Base-by-base conservation (phyloP, 2,888 invertebrate genomes). In the Ormyrus thymus region DNA sequence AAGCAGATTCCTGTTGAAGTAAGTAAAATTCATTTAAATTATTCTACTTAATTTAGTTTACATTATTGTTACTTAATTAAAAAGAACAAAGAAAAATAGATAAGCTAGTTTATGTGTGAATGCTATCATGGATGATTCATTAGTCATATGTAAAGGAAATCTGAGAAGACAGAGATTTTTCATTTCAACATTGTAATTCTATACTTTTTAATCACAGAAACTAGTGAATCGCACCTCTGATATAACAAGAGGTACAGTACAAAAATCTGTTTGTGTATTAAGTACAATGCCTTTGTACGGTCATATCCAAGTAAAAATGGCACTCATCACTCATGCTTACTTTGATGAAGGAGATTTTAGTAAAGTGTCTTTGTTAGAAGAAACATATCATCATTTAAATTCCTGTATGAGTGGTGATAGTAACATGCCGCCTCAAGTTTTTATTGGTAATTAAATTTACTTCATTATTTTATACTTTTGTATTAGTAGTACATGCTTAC, bases 261-360 rank as follows among this genome's bases (percentile, higher is more conserved):
- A 99, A 91, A 99, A 99, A 90, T 97, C 98, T 86, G 98, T 99
- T 0, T 98, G 98, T 91, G 97, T 99, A 15, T 92, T 99, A 77
- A 97, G 97, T 86, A 94, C 94, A 78, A 92, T 95, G 82, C 99
- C 99, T 6, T 92, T 99, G 10, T 99, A 97, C 91, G 99, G 99
- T 0, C 95, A 97, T 76, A 95, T 98, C 79, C 97, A 98, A 88
- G 96, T 97, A 82, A 99, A 99, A 91, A 94, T 99, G 92, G 95
- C 97, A 82, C 92, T 99, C 8, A 98, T 99, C 80, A 99, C 99
- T 0, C 95, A 97, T 88, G 98, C 98, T 0, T 99, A 98, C 91
- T 99, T 99, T 90, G 95, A 98, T 77, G 97, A 98, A 89, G 97
- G 96, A 29, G 97, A 97, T 91, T 97, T 97, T 88, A 95, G 95